A percentile compares a stretch with the other conserved stretches of the same genome.
Evolutionary conservation across 2,113 vertebrate genomes (phyloP).

Genomic region (Thryonomys swinderianus): DNA sequence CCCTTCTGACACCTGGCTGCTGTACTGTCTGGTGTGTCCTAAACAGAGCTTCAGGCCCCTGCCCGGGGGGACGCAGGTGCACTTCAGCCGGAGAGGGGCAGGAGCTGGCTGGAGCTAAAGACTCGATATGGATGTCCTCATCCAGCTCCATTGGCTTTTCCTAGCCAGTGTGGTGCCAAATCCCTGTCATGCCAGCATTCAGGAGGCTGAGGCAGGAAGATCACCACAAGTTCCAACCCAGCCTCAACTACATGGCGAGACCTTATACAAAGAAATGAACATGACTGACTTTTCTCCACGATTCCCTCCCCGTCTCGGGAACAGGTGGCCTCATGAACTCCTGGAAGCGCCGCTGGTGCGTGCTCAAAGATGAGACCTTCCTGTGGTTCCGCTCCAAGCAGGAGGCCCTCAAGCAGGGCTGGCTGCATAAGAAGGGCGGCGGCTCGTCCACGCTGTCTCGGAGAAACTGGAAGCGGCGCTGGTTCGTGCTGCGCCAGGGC

Average conservation of each 20-base stretch:
- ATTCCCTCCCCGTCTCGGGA: not conserved
- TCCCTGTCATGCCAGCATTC: not conserved
- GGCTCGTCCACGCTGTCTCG: slow-evolving; percentile 97
- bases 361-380: slow-evolving; percentile 98
- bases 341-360: slow-evolving; percentile 98
- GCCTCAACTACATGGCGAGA: not conserved
- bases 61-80: not conserved
- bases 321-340: slow-evolving; percentile 97
- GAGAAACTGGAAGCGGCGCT: slow-evolving; percentile 98
- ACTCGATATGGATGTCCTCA: rapidly evolving
- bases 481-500: slow-evolving; percentile 98
- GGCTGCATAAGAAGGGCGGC: slow-evolving; percentile 97
- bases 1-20: not conserved
- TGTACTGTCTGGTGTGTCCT: not conserved
- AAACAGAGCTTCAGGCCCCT: not conserved
- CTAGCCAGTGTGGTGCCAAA: not conserved
- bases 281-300: not conserved
- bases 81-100: too few species aligned
- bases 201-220: not conserved
- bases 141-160: not conserved
- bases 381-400: slow-evolving; percentile 99
- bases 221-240: not conserved
- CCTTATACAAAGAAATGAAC: not conserved
- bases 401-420: slow-evolving; percentile 98
- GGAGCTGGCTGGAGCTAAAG: not conserved